Base-by-base conservation (phyloP, 2,888 invertebrate species). In the Drepana falcataria region DNA sequence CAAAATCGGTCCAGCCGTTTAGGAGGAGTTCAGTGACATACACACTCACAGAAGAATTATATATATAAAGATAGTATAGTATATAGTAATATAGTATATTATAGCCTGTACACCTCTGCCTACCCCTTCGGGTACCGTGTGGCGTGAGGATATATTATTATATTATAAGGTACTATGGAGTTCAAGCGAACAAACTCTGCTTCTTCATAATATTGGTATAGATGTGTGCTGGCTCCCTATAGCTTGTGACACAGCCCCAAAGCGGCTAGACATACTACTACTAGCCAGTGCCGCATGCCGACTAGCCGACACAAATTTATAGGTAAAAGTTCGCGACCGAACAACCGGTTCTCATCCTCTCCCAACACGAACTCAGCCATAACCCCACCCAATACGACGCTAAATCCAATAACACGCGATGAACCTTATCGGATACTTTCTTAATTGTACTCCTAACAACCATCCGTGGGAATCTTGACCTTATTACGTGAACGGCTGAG, bases 311-410 rank as follows among this genome's bases (percentile, higher is more conserved):
- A 89, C 87, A 86, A 91, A 91, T 91, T 91, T 91, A 91, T 91
- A 91, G 90, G 91, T 89, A 90, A 91, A 90, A 91, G 91, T 91
- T 91, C 91, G 91, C 90, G 89, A 88, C 88, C 87, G 81, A 77
- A 61, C 81, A 83, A 90, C 89, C 89, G 87, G 88, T 89, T 76
- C 68, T 68, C 71, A 52, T 58, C 55, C 65, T 48, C 52, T 9
- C 60, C 65, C 72, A 67, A 63, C 66, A 66, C 75, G 82, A 84
- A 76, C 66, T 53, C 69, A 66, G 71, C 85, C 77, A 68, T 86
- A 85, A 66, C 59, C 59, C 67, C 57, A 59, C 58, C 57, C 40
- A 56, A 69, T 79, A 87, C 65, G 74, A 78, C 79, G 68, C 77
- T 75, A 65, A 77, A 73, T 87, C 68, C 67, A 69, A 70, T 62